Conservation (phyloP, 2,888 invertebrate genomes). For the Autographa pulchrina region DNA sequence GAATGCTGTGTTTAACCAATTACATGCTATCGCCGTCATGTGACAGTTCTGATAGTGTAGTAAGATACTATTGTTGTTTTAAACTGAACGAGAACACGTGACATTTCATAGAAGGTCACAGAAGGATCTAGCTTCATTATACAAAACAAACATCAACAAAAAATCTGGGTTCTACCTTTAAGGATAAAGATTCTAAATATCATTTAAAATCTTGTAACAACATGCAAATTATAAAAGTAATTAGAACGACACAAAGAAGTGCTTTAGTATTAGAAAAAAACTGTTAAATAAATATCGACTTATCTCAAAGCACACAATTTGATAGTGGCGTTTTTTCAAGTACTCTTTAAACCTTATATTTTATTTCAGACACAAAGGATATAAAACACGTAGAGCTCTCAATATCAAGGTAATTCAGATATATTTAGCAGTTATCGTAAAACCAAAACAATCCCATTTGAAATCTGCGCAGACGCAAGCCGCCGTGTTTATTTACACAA, state of each 20-base stretch:
- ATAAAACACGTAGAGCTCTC: conserved; percentile 19
- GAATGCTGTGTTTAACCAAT: conserved; percentile 27
- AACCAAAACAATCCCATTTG: conserved; percentile 20
- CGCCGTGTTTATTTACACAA: conserved; percentile 39
- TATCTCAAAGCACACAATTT: too few species aligned
- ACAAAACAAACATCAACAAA: background rate
- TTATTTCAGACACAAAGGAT: background rate
- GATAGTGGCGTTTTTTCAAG: background rate
- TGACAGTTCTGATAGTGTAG: conserved; percentile 9
- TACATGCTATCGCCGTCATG: conserved; percentile 11
- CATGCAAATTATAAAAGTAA: too few species aligned
- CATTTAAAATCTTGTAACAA: too few species aligned
- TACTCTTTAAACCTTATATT: background rate
- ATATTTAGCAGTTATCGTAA: conserved; percentile 35
- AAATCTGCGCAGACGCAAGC: conserved; percentile 30
- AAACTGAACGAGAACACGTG: background rate
- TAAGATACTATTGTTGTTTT: conserved; percentile 20
- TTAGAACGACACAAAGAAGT: too few species aligned
- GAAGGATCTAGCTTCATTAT: background rate
- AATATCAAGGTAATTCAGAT: conserved; percentile 48
- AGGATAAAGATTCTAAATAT: too few species aligned
- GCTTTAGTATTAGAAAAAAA: too few species aligned
- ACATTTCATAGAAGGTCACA: background rate
- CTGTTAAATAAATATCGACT: too few species aligned
- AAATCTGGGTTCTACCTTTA: too few species aligned